A percentile compares a stretch with the other conserved stretches of the same genome.
Evolutionary conservation across 2,113 vertebrate genomes (phyloP).

Genomic region (Anser cygnoides): DNA sequence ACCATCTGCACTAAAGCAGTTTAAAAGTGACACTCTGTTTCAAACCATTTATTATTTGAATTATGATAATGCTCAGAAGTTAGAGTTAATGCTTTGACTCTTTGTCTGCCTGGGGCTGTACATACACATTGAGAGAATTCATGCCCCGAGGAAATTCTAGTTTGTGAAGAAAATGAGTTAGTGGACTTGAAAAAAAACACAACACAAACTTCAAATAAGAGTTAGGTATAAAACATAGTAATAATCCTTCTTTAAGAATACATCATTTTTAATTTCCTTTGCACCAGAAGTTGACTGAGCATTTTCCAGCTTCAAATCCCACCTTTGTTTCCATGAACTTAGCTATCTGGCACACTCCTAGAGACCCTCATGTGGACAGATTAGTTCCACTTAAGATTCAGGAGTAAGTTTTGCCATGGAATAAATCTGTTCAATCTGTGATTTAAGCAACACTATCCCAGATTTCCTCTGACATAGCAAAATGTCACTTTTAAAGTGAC

Average conservation of each 20-base stretch:
- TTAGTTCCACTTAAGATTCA: neutral
- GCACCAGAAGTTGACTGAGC: neutral
- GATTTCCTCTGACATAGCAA: neutral
- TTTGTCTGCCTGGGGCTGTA: neutral
- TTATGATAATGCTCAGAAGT: conserved; percentile 13
- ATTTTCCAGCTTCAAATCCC: neutral
- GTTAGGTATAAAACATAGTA: neutral
- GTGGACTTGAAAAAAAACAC: neutral
- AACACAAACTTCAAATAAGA: neutral
- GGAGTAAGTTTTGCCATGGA: neutral
- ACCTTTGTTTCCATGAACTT: neutral
- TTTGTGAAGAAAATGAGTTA: neutral
- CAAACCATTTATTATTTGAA: neutral
- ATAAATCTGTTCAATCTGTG: neutral
- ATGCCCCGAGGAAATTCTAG: neutral
- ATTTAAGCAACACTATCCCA: neutral
- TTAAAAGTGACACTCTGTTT: conserved; percentile 30
- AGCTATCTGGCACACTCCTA: neutral
- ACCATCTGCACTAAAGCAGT: conserved; percentile 35
- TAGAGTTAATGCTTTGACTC: neutral
- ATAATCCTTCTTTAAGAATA: neutral
- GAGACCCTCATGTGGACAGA: neutral
- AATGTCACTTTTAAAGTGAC: neutral
- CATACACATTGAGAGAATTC: neutral
- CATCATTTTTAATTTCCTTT: neutral